Base-by-base conservation (phyloP, 2,888 invertebrate species). In the Chrysina gloriosa region DNA sequence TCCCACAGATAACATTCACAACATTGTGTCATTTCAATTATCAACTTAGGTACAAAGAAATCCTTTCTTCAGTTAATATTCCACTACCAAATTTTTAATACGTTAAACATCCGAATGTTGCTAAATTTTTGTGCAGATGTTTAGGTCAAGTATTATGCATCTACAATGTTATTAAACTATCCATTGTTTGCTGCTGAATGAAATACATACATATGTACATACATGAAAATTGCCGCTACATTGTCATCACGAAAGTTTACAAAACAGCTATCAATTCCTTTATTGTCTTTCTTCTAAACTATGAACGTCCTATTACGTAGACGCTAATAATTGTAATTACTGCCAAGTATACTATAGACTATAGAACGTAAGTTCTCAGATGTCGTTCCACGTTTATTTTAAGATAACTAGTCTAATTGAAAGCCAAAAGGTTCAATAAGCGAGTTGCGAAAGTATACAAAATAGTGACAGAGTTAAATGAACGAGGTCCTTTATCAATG, bases 201-300 rank as follows among this genome's bases (percentile, higher is more conserved):
- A 6, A 19, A 19, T 19, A 25, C 11, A 25, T 25, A n/a, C 25
- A 4, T 23, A 21, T 47, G 9, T 11, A n/a, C 6, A 42, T 42
- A 16, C 7, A 34, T 34, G 34, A 36, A 45, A 9, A 19, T 45
- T 45, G 21, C 45, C 21, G 21, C 21, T 11, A 4, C 14, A 21
- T 36, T 23, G 21, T 56, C 21, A 34, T 27, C 19, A 54, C 3
- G 54, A 31, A 54, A 31, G 54, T 39, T 56, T 36, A 14, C 21
- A 39, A 36, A 56, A 36, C 23, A 56, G 21, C 19, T 39, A 36
- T 36, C n/a, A 34, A 21, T 36, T 56, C 56, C 56, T 23, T 36
- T 36, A 56, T 36, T 56, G 36, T 21, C 19, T 34, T 2, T 19
- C 21, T 14, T 25, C 14, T 34, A 31, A 48, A 25, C 27, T 50